phyloP scores from a whole-genome alignment of 1,140 invertebrate genomes.

The Anastrepha obliqua region DNA sequence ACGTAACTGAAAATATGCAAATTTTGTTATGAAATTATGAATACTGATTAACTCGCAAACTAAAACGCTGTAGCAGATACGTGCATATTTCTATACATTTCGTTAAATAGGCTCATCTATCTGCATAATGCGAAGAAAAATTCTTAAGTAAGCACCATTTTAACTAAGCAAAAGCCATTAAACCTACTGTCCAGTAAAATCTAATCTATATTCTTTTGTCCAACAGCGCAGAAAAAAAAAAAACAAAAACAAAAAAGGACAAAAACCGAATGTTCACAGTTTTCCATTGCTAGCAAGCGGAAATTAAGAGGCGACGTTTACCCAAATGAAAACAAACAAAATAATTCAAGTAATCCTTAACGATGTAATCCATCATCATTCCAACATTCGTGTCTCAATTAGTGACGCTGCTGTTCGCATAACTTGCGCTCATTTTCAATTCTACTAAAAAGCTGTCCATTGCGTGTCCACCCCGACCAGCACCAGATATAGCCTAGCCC shows the following conservation, averaged over 20 bases:
- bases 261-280: background rate
- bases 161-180: background rate
- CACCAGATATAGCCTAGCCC: background rate
- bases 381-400: constrained; percentile 52
- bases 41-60: background rate
- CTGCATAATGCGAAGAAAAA: background rate
- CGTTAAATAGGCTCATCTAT: constrained; percentile 37
- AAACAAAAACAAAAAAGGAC: background rate
- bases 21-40: background rate
- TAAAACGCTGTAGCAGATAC: background rate
- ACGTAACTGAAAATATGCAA: constrained; percentile 27
- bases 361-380: constrained; percentile 50
- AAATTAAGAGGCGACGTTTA: background rate
- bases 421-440: constrained; percentile 51
- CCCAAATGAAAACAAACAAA: constrained; percentile 11
- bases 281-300: background rate
- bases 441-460: constrained; percentile 38
- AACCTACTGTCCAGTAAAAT: constrained; percentile 30
- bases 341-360: constrained; percentile 51
- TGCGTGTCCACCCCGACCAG: background rate
- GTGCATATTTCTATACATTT: background rate
- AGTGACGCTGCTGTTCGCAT: constrained; percentile 51
- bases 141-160: background rate
- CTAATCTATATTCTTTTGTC: constrained; percentile 43
- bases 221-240: background rate